Evolutionary conservation across 2,888 invertebrate genomes (phyloP), one percentile per base, ranked within the genome.

Genomic region (Hirtodrosophila trivittata): DNA sequence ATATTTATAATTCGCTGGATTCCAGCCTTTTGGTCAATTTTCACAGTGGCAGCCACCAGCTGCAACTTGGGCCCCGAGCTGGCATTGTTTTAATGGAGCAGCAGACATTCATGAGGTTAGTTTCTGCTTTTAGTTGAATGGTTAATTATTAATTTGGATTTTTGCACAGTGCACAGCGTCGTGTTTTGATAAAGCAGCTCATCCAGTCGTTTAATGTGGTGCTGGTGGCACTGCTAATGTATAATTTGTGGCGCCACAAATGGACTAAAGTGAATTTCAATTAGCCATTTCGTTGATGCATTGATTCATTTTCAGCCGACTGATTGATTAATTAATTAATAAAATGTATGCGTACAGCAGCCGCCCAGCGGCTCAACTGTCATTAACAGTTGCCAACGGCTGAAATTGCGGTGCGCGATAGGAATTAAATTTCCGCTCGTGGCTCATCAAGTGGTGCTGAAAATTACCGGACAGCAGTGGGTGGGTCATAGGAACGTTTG

Each of bases 241-340:
- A 86, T 66, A 89, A 88, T 75, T 76, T 90, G 64, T 90, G 90
- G 89, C 87, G 89, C 38, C 89, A 86, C 75, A 89, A 90, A 75
- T 90, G 89, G 89, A 86, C 89, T n/a, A 89, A 89, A 84, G 83
- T 89, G 52, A 89, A 77, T 77, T 88, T 89, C 65, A 82, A 88
- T 72, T 77, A 77, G 74, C 59, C 65, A 37, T 21, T 21, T 21
- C 5, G 18, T 58, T 78, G 71, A 82, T 56, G 58, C 46, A 66
- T 64, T 68, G 72, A 65, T 75, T 66, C 51, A n/a, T 14, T 25
- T 41, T 8, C 25, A 9, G 32, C 41, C 16, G 55, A 33, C 42
- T 70, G 77, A 84, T 80, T 77, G 77, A 83, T 80, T 75, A 58
- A 77, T 72, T 77, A 66, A 77, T 83, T 75, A 80, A 83, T 80